Base-by-base conservation (phyloP, 64 coral and sea anemone genomes). In the Stylophora pistillata region DNA sequence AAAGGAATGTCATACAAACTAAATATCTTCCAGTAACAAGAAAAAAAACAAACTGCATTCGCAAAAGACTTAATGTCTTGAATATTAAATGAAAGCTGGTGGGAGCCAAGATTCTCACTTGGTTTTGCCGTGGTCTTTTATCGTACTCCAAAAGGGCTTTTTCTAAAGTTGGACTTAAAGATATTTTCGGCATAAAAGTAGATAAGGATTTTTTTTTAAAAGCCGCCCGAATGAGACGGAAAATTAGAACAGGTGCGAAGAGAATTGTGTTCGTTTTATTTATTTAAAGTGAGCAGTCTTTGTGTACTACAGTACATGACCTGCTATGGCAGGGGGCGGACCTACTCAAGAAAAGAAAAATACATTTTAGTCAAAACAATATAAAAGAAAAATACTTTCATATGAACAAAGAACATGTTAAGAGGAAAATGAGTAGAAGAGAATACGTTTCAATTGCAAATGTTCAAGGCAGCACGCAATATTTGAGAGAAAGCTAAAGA, bases 241-340 rank as follows among this genome's bases (percentile, higher is more conserved):
- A 75, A 75, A 32, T 23, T 76, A 53, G 23, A 76, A 76, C 73
- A 76, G 32, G 9, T 76, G 73, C 37, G 34, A 76, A 16, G 0
- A 52, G 9, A 21, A 26, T 68, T 25, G 23, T 68, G 23, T n/a
- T 68, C 64, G 23, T 2, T 68, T 68, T 25, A 68, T 23, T 52
- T 18, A 76, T 41, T 76, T 76, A 53, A n/a, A 76, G 73, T 37
- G 9, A 53, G 41, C 73, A 41, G 73, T 47, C 17, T 76, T 76
- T 76, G 37, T 53, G 2, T 23, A 52, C 18, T 17, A 33, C 73
- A 3, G 21, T 76, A 21, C 64, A 10, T 68, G 64, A 68, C 6
- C 23, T 68, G 9, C 26, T 25, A 68, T 25, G 13, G 21, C 64
- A 26, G 23, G 7, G 64, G 64, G 64, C 64, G 64, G 64, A n/a